Evolutionary conservation across 2,888 invertebrate species (phyloP), one percentile per base, ranked within the genome.

Genomic region (Sussaba pulchella): DNA sequence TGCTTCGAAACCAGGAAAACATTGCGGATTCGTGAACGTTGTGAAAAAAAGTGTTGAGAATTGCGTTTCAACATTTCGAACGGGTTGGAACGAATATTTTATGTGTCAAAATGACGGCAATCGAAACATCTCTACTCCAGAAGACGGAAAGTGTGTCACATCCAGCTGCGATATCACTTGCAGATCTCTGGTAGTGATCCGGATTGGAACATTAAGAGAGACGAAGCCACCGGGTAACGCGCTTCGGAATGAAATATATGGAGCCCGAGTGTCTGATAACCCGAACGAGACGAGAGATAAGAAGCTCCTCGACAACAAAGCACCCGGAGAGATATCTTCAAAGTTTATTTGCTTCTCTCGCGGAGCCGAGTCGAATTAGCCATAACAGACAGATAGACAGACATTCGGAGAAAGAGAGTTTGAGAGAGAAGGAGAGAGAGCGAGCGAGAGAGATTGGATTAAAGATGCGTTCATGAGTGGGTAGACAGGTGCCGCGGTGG

Each of bases 381-480:
- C 10, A 39, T 39, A 57, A 17, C 31, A 36, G 31, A 31, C 9
- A 57, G 57, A 36, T 2, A 31, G 57, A 6, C 6, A 31, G 31
- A 31, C 31, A 31, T 6, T 31, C 31, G 4, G 31, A 31, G 31
- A 31, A 6, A 31, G 31, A 2, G 31, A 31, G 2, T 2, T 2
- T 5, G 31, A 31, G 6, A 31, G 9, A 21, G 41, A n/a, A n/a
- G n/a, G n/a, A 31, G 31, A 31, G 31, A 2, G 31, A 31, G 2
- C 4, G 31, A 31, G 31, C 2, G 6, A 31, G 9, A 21, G 41
- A n/a, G 61, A 12, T 39, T 45, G 70, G 41, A 70, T 57, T 31
- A 70, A 70, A 70, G 57, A 70, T 70, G 70, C 57, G 43, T 70
- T 43, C 26, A 26, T 43, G 57, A 57, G 41, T 70, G 41, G 43